Percentiles rank a stretch among this genome's conserved stretches.
Conservation (phyloP, 2,797 vertebrate genomes). For the Heteromormyrus szaboi region DNA sequence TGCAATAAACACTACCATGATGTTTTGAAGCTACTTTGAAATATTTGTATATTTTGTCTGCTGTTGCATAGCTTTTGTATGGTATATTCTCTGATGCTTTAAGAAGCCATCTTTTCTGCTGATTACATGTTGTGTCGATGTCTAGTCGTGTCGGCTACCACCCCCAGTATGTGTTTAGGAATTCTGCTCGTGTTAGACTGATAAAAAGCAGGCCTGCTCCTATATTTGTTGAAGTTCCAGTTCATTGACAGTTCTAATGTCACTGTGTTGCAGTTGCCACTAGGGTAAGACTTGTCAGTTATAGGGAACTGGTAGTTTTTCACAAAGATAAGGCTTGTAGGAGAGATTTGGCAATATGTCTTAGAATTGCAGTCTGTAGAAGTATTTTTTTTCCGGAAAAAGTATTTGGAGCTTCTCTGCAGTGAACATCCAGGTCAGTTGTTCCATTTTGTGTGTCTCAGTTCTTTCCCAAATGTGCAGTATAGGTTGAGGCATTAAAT, state of each 20-base stretch:
- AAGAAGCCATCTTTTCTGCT: not conserved
- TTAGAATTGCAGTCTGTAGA: not conserved
- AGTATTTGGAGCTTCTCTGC: not conserved
- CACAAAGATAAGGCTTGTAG: not conserved
- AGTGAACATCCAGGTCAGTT: not conserved
- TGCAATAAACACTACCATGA: not conserved
- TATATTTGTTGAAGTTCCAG: not conserved
- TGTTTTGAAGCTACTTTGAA: not conserved
- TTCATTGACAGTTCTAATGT: not conserved
- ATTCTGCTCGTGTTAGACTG: not conserved
- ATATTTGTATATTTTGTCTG: not conserved
- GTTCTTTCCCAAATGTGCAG: not conserved
- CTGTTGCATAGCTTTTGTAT: not conserved
- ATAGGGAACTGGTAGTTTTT: not conserved
- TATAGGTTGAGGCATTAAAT: not conserved
- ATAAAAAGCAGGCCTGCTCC: not conserved
- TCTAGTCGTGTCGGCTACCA: not conserved
- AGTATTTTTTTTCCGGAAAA: not conserved
- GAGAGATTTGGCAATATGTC: not conserved
- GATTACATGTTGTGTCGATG: not conserved
- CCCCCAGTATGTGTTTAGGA: not conserved
- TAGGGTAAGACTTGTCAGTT: not conserved
- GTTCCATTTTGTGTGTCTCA: not conserved
- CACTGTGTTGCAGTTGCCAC: not conserved
- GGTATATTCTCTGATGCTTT: not conserved